A percentile compares a stretch with the other conserved stretches of the same genome.
These are phyloP conservation scores for Iselma pallidipennis DNA, from an alignment of 2,888 invertebrate species.

Conservation along the genomic window DNA sequence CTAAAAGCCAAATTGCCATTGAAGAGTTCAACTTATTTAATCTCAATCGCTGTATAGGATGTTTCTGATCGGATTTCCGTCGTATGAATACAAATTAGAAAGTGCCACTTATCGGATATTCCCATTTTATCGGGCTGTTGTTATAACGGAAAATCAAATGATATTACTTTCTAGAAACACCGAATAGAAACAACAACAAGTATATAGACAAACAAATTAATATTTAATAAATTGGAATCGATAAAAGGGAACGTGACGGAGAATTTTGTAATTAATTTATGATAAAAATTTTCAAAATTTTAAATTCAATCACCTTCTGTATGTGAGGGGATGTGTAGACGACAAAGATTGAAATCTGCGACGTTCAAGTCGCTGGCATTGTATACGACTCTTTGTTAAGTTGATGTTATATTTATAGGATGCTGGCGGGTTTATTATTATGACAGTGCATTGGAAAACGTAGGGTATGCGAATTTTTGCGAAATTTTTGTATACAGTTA, in stretches of 20 bases:
- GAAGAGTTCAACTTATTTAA: conserved; percentile 22
- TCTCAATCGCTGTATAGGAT: conserved; percentile 17
- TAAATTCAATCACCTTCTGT: not conserved
- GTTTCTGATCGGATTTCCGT: conserved; percentile 26
- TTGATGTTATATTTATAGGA: not conserved
- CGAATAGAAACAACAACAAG: not conserved
- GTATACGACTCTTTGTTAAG: not conserved
- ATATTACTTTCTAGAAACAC: no score
- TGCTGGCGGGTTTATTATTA: not conserved
- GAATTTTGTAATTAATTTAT: not conserved
- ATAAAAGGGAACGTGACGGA: not conserved
- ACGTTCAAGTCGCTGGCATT: not conserved
- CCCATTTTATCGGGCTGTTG: conserved; percentile 4
- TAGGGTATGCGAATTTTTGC: not conserved
- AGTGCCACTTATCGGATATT: conserved; percentile 15
- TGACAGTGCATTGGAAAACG: not conserved
- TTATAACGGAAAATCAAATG: not conserved
- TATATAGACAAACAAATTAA: not conserved
- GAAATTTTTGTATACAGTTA: not conserved
- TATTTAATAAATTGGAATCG: not conserved
- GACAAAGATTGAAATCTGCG: not conserved
- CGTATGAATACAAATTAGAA: conserved; percentile 26
- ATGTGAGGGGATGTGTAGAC: no score
- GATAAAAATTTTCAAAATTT: not conserved
- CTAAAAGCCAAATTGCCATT: conserved; percentile 12